Conservation (phyloP, 2,888 invertebrate genomes). For the Neelides folsomi region DNA sequence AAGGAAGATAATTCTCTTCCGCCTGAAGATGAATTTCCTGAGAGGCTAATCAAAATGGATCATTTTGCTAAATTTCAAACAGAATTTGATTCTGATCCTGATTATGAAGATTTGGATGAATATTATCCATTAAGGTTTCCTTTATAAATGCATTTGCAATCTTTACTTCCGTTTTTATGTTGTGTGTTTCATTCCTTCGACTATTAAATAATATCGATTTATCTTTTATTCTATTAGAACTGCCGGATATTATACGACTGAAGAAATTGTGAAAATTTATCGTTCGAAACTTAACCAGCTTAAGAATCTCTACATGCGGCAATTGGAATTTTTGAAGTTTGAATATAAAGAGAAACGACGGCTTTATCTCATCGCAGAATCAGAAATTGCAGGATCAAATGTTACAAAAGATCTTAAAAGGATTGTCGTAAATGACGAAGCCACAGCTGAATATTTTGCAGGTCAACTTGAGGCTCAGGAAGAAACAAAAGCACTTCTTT, state of each 20-base stretch:
- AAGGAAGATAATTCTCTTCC: no score
- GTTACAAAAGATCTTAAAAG: conserved; percentile 3
- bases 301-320: conserved; percentile 4
- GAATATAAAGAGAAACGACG: conserved; percentile 8
- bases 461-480: neutral
- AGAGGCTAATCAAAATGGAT: no score
- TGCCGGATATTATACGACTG: conserved; percentile 10
- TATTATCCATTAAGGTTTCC: no score
- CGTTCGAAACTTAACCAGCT: conserved; percentile 4
- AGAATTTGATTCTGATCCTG: no score
- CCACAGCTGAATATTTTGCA: neutral
- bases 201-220: no score
- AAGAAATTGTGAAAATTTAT: conserved; percentile 8
- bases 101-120: no score
- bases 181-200: no score
- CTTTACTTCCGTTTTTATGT: no score
- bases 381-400: neutral
- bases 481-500: conserved; percentile 2
- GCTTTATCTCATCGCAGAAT: conserved; percentile 3
- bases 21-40: no score
- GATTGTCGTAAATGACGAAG: neutral
- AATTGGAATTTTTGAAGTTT: conserved; percentile 9
- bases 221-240: conserved; percentile 2
- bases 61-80: no score
- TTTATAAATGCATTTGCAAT: no score